phyloP scores from a whole-genome alignment of 2,113 vertebrate species.

The Chauna torquata region DNA sequence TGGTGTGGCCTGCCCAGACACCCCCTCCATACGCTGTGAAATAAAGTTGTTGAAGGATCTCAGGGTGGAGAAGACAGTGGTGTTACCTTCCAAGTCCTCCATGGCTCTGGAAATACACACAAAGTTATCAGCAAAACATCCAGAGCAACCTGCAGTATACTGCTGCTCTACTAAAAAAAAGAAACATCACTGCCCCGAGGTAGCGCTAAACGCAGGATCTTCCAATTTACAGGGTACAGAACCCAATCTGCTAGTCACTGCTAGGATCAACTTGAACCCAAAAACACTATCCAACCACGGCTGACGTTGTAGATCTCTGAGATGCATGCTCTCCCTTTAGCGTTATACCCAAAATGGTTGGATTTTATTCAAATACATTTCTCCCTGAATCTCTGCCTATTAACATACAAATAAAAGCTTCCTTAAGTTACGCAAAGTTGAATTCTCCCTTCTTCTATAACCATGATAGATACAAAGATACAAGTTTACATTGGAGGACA shows the following conservation, averaged over 20 bases:
- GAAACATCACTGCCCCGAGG: neutral
- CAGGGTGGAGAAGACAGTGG: slow-evolving; percentile 87
- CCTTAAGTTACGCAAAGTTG: accelerated
- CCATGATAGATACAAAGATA: neutral
- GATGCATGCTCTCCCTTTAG: neutral
- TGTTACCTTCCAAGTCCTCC: slow-evolving; percentile 88
- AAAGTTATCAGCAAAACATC: neutral
- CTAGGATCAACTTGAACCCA: neutral
- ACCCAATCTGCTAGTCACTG: neutral
- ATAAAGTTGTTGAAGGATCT: slow-evolving; percentile 92
- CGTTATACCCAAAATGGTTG: neutral
- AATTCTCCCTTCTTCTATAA: neutral
- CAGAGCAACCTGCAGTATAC: neutral
- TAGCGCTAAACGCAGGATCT: neutral
- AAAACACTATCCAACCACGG: neutral
- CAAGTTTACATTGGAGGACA: neutral
- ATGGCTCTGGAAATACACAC: slow-evolving; percentile 56
- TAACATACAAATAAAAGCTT: neutral
- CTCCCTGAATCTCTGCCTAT: neutral
- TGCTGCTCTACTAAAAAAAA: neutral
- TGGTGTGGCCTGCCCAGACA: slow-evolving; percentile 47
- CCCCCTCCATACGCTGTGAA: slow-evolving; percentile 71
- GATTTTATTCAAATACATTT: neutral
- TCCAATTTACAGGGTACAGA: neutral
- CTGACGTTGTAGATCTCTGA: neutral